Percentiles rank a stretch among this genome's conserved stretches.
Evolutionary conservation across 2,888 invertebrate genomes (phyloP).

Genomic region (Scotopteryx bipunctaria): DNA sequence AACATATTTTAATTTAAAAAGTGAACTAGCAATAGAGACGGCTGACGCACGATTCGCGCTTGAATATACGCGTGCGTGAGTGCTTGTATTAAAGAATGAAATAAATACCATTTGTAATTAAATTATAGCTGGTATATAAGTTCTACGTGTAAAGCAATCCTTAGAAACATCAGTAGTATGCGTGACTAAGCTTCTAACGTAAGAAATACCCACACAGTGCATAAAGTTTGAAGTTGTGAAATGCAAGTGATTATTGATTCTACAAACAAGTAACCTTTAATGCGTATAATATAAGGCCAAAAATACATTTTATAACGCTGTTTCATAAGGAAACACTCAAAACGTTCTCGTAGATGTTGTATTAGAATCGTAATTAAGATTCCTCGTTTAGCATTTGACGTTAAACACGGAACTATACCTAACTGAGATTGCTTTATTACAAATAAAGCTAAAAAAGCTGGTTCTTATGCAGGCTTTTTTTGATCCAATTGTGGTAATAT

Average conservation of each 20-base stretch:
- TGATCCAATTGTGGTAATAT: neutral
- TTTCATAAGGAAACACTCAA: constrained; percentile 41
- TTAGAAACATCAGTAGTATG: too few species aligned
- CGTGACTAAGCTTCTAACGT: neutral
- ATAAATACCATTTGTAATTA: too few species aligned
- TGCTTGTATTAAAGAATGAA: too few species aligned
- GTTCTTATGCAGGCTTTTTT: constrained; percentile 19
- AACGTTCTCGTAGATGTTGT: constrained; percentile 28
- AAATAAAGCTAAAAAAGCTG: constrained; percentile 28
- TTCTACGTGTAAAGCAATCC: too few species aligned
- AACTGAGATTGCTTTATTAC: constrained; percentile 38
- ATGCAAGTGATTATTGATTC: neutral
- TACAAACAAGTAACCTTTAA: neutral
- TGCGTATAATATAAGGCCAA: constrained; percentile 4
- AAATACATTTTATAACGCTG: constrained; percentile 7
- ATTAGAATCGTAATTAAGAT: constrained; percentile 43
- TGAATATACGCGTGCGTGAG: too few species aligned
- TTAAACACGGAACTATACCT: constrained; percentile 45
- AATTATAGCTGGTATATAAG: too few species aligned
- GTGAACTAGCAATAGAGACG: too few species aligned
- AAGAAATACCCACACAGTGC: neutral
- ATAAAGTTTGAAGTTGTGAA: neutral
- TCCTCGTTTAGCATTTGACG: constrained; percentile 41
- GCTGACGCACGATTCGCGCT: too few species aligned
- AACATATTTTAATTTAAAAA: too few species aligned